A percentile compares a stretch with the other conserved stretches of the same genome.
Conservation (phyloP, 2,888 invertebrate species). For the Clostera curtula region DNA sequence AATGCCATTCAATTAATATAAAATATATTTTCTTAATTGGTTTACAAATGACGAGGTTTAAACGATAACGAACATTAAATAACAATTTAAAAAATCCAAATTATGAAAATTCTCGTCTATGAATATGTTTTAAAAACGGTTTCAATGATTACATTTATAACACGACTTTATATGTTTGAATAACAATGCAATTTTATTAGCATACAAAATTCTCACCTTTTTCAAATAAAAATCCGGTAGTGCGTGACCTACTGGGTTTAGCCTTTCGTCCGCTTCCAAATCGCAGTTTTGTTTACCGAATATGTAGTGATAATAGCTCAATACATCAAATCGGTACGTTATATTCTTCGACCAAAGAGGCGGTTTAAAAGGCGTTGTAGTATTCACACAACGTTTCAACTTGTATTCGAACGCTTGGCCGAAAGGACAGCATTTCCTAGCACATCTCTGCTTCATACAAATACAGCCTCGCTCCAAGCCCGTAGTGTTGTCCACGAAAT, state of each 20-base stretch:
- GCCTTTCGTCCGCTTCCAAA: conserved; percentile 8
- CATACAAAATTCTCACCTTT: conserved; percentile 40
- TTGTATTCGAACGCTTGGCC: conserved; percentile 30
- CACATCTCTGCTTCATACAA: conserved; percentile 33
- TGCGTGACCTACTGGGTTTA: conserved; percentile 20
- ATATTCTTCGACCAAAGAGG: conserved; percentile 38
- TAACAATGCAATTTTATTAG: no score
- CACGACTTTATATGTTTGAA: no score
- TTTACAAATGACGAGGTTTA: no score
- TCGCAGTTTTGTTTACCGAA: conserved; percentile 35
- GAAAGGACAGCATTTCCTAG: conserved; percentile 46
- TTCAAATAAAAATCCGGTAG: conserved; percentile 22
- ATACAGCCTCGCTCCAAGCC: conserved; percentile 31
- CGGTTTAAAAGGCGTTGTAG: conserved; percentile 28
- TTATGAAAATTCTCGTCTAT: no score
- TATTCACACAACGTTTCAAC: conserved; percentile 26
- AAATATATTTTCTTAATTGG: no score
- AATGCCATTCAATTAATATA: no score
- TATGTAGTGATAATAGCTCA: conserved; percentile 33
- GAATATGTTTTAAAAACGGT: no score
- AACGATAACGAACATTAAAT: no score
- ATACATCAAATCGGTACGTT: conserved; percentile 21
- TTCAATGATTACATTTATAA: no score
- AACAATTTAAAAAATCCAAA: no score
- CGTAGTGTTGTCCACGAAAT: conserved; percentile 25